Evolutionary conservation across 92 coral and sea anemone genomes (phyloP), one percentile per base, ranked within the genome.

Genomic region (Porites rus): DNA sequence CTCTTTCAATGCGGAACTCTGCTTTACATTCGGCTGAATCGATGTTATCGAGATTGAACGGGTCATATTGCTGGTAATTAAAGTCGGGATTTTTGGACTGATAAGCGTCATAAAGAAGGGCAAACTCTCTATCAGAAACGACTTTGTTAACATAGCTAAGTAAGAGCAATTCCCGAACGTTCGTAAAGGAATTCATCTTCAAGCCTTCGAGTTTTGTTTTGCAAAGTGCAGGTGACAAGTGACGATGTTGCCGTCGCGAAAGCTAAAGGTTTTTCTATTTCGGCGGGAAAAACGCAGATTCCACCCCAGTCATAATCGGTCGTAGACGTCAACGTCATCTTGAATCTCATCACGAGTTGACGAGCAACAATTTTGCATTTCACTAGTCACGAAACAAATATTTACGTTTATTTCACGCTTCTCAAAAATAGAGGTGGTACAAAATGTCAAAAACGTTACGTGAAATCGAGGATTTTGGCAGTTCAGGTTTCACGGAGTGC

Each of bases 21-120:
- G 24, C 24, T 22, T 22, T 22, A 22, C 0, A 22, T 22, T 22
- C 24, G 24, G 24, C 24, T 22, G 0, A 22, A 22, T 63, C 69
- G 70, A 52, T 51, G 85, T 79, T 58, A 61, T 79, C 90, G 60
- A 87, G 86, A 59, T 70, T 62, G 73, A 87, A 87, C 62, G 76
- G 80, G 38, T 87, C 90, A 73, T 87, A 73, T 59, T 60, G 61
- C 84, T 79, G 86, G 73, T 79, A 87, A 75, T 25, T 79, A 65
- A 87, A 87, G 81, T 87, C 86, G 65, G 90, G 86, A 78, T 87
- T 79, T 25, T 87, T 87, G 63, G 78, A 81, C 76, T 81, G 62
- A 69, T 81, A 69, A 52, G 68, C 63, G 62, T 74, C 28, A 25
- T 25, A 25, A 25, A 25, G 28, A 25, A 25, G 78, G 58, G 20